Conservation (phyloP, 2,888 invertebrate genomes). For the Dicycla oo region DNA sequence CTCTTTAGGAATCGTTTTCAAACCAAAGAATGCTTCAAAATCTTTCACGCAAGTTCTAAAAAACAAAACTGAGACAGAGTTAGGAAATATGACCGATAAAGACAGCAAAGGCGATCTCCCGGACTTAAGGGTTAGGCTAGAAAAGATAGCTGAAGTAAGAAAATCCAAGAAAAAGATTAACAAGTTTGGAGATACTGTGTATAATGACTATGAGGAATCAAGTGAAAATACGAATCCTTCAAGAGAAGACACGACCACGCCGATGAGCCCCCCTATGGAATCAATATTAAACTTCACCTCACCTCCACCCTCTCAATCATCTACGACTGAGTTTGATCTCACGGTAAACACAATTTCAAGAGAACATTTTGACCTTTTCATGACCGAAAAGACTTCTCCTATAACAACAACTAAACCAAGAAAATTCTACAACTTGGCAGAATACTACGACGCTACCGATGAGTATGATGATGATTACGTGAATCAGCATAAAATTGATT, state of each 20-base stretch:
- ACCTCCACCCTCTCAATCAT: constrained; percentile 24
- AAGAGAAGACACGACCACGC: constrained; percentile 50
- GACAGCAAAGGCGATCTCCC: constrained; percentile 77
- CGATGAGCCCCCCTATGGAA: constrained; percentile 35
- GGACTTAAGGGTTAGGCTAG: constrained; percentile 82
- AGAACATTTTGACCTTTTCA: constrained; percentile 49
- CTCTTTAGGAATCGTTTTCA: constrained; percentile 87
- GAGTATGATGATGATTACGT: constrained; percentile 82
- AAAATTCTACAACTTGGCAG: constrained; percentile 73
- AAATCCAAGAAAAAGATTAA: constrained; percentile 83
- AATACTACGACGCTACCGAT: constrained; percentile 81
- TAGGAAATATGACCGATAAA: constrained; percentile 75
- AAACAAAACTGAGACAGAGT: constrained; percentile 84
- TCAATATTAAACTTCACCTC: constrained; percentile 30
- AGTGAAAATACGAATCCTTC: constrained; percentile 67
- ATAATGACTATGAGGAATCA: constrained; percentile 83
- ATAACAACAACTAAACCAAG: constrained; percentile 70
- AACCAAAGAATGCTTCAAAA: constrained; percentile 85
- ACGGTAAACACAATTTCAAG: constrained; percentile 49
- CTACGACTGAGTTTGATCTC: constrained; percentile 37
- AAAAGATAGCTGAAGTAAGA: constrained; percentile 84
- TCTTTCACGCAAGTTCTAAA: constrained; percentile 85
- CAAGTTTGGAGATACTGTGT: constrained; percentile 78
- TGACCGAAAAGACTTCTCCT: constrained; percentile 47
- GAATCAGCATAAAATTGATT: constrained; percentile 79